Evolutionary conservation across 2,888 invertebrate genomes (phyloP), one percentile per base, ranked within the genome.

Genomic region (Chironomus riparius): DNA sequence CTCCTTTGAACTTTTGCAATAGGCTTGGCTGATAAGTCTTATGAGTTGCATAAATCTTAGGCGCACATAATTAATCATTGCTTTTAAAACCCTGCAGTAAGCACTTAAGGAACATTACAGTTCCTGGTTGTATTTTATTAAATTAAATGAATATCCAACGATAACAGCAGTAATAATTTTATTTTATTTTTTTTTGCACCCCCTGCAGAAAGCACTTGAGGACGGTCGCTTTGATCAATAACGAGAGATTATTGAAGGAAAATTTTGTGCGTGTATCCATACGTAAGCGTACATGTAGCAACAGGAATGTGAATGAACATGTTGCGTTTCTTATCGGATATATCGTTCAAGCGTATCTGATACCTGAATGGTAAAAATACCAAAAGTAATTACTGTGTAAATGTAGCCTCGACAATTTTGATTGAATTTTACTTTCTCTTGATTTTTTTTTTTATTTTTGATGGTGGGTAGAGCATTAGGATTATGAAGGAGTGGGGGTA

Each of bases 291-390:
- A 12, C 62, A 12, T 62, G 62, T 24, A 24, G 18, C 65, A 65
- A 65, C 65, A 65, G 65, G 65, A 65, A 65, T 18, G 22, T 18
- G 56, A 65, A 65, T 65, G 22, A 21, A 10, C 74, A 74, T 74
- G 74, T 74, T 74, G 74, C 68, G 74, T 68, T 74, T 74, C 62
- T 62, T 62, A 50, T 50, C 56, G 56, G 13, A 18, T 5, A 61
- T n/a, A 48, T 50, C 47, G 22, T 28, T 72, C 2, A 28, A 73
- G 21, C 73, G 18, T 38, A 65, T 18, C 73, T 73, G n/a, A 73
- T 73, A 15, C 15, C 5, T 10, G 4, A 38, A 38, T 10, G 38
- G 38, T 38, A 10, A 38, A 24, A 38, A 38, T 38, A 68, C 18
- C n/a, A 13, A 13, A 68, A 68, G 38, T 38, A 38, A 38, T 38